These are phyloP conservation scores for Dyspetes luteomarginatus DNA, from an alignment of 2,888 invertebrate genomes.

Conservation along the genomic window DNA sequence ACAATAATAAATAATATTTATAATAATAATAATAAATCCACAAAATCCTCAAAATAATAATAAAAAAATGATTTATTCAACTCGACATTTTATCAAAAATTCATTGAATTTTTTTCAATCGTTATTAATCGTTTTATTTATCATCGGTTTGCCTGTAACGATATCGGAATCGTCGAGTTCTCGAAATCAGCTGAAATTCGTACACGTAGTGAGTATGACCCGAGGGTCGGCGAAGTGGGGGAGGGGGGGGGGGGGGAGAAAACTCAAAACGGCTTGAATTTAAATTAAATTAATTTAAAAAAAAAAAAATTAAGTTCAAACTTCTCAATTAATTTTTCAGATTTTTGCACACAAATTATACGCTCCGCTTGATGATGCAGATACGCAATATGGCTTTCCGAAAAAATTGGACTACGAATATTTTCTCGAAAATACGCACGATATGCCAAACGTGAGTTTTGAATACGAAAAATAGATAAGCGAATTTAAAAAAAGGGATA, in stretches of 20 bases:
- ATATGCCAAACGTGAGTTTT: slow-evolving; percentile 72
- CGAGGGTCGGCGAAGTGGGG: no score
- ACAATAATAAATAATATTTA: no score
- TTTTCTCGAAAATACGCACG: slow-evolving; percentile 65
- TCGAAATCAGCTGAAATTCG: slow-evolving; percentile 64
- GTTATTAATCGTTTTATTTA: slow-evolving; percentile 22
- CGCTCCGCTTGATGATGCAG: slow-evolving; percentile 67
- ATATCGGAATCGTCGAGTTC: slow-evolving; percentile 7
- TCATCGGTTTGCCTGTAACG: background rate
- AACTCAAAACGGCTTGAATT: background rate
- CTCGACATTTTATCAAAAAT: background rate
- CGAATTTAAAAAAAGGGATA: background rate
- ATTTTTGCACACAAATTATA: slow-evolving; percentile 73
- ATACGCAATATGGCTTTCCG: slow-evolving; percentile 51
- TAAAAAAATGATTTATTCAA: background rate
- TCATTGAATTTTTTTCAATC: background rate
- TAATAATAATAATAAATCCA: no score
- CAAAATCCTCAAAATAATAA: background rate
- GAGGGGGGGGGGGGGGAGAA: no score
- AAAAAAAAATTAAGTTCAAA: background rate
- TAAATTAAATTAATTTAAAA: background rate
- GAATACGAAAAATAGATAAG: background rate
- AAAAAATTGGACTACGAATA: slow-evolving; percentile 69
- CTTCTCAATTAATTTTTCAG: slow-evolving; percentile 60
- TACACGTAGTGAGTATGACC: slow-evolving; percentile 73